Conservation (phyloP, 2,888 invertebrate species). For the Apotomis turbidana region DNA sequence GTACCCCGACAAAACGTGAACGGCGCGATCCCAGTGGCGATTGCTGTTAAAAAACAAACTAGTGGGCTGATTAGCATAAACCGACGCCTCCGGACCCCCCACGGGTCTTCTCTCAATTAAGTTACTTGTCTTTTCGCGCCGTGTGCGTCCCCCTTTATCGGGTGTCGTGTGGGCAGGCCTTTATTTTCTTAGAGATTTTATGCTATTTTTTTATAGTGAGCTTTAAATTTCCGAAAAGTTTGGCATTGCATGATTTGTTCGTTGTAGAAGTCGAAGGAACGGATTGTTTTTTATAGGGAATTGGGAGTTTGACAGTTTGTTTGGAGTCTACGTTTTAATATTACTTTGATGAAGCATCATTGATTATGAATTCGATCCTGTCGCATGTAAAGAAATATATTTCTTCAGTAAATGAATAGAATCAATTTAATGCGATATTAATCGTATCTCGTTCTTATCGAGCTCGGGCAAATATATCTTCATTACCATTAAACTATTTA, state of each 20-base stretch:
- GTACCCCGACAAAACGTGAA: slow-evolving; percentile 64
- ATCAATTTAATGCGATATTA: slow-evolving; percentile 34
- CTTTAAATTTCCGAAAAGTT: slow-evolving; percentile 27
- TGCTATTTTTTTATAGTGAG: slow-evolving; percentile 33
- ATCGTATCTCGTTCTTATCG: slow-evolving; percentile 41
- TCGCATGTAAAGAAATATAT: not conserved
- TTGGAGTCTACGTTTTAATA: not conserved
- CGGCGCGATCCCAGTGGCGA: slow-evolving; percentile 68
- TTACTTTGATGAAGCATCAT: not conserved
- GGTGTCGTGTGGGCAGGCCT: slow-evolving; percentile 62
- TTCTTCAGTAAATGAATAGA: slow-evolving; percentile 1
- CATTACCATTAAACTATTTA: slow-evolving; percentile 61
- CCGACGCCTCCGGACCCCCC: slow-evolving; percentile 76
- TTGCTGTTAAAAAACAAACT: slow-evolving; percentile 77
- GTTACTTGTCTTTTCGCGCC: slow-evolving; percentile 79
- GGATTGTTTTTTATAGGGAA: not conserved
- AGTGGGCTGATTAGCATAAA: slow-evolving; percentile 81
- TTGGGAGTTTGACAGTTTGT: not conserved
- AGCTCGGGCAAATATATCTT: slow-evolving; percentile 64
- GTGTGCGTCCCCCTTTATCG: slow-evolving; percentile 75
- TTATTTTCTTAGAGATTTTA: slow-evolving; percentile 60
- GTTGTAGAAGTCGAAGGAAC: not conserved
- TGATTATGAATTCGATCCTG: not conserved
- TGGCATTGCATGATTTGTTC: slow-evolving; percentile 12
- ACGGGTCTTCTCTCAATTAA: slow-evolving; percentile 78